Conservation (phyloP, 1,140 invertebrate species). For the Myzus persicae region DNA sequence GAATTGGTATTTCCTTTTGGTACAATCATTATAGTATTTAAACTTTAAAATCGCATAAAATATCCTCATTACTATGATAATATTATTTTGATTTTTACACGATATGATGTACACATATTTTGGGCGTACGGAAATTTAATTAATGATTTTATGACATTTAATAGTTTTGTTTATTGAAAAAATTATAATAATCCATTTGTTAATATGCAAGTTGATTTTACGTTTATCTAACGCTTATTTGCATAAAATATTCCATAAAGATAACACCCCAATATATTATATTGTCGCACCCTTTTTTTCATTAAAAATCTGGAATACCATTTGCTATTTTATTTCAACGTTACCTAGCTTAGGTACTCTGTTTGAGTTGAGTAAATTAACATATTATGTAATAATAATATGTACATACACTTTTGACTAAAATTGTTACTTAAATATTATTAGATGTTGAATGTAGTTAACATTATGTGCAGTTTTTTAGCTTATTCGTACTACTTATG, state of each 20-base stretch:
- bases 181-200: constrained; percentile 26
- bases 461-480: neutral
- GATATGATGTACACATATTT: neutral
- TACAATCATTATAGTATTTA: neutral
- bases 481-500: neutral
- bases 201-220: neutral
- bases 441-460: neutral
- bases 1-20: neutral
- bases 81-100: neutral
- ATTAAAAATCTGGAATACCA: neutral
- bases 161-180: constrained; percentile 13
- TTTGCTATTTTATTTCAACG: neutral
- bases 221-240: constrained; percentile 7
- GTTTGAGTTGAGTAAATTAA: neutral
- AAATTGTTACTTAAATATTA: neutral
- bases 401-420: neutral
- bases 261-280: neutral
- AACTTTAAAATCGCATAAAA: neutral
- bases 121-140: neutral
- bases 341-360: neutral
- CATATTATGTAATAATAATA: neutral
- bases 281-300: neutral
- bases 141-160: neutral
- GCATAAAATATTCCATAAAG: neutral
- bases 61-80: neutral